Evolutionary conservation across 2,113 vertebrate species (phyloP).

Genomic region (Odobenus rosmarus): DNA sequence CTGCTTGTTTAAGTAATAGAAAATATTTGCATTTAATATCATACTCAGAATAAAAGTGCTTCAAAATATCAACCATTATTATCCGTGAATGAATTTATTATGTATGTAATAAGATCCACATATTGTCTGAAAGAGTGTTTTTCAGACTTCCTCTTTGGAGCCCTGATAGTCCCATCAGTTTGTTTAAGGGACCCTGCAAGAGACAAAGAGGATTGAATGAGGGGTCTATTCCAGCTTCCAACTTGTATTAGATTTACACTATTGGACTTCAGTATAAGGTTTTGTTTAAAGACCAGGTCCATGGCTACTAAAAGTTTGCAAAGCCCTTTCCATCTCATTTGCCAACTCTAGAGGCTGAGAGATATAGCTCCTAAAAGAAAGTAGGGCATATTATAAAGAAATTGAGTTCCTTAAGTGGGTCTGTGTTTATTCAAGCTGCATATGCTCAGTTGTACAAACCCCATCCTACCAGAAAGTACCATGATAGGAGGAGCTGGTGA

Average conservation of each 20-base stretch:
- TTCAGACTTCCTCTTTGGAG: not conserved
- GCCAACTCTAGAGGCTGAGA: not conserved
- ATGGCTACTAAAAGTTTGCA: not conserved
- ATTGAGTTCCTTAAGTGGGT: not conserved
- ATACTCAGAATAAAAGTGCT: constrained; percentile 49
- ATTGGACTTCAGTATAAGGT: not conserved
- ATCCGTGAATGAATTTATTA: not conserved
- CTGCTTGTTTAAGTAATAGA: not conserved
- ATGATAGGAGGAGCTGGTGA: not conserved
- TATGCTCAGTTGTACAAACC: not conserved
- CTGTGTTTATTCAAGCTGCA: not conserved
- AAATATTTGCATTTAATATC: not conserved
- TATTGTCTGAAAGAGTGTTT: not conserved
- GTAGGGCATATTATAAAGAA: not conserved
- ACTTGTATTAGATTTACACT: not conserved
- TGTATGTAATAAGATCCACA: not conserved
- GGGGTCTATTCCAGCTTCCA: not conserved
- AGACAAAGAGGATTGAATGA: not conserved
- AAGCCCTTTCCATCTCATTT: not conserved
- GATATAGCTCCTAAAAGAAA: not conserved
- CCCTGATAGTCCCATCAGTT: not conserved
- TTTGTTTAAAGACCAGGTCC: not conserved
- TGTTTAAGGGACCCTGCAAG: not conserved
- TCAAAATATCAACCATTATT: not conserved
- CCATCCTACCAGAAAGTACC: not conserved